phyloP scores from a whole-genome alignment of 64 coral and sea anemone species.

The Montipora efflorescens region DNA sequence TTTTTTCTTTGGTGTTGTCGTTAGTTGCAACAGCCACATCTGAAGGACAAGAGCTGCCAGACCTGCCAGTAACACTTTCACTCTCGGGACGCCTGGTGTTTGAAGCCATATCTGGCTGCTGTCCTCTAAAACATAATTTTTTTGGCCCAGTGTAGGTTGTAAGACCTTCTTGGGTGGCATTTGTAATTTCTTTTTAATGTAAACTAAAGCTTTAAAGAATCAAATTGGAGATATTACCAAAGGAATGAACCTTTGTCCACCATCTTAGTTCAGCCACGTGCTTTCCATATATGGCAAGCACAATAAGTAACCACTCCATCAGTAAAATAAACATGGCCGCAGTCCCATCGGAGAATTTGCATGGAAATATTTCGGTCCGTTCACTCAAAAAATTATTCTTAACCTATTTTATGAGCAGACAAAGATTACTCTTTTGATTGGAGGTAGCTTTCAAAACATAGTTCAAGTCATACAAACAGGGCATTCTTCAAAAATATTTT shows the following conservation, averaged over 20 bases:
- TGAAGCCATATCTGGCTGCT: background rate
- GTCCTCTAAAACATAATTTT: background rate
- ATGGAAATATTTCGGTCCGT: background rate
- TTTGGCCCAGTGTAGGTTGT: background rate
- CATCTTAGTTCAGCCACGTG: background rate
- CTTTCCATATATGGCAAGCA: background rate
- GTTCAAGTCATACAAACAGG: background rate
- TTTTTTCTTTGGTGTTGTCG: background rate
- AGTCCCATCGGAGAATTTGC: slow-evolving; percentile 1
- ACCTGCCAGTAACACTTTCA: background rate
- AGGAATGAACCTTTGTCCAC: background rate
- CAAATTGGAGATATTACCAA: background rate
- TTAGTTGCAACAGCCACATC: background rate
- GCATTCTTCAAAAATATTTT: slow-evolving; percentile 2
- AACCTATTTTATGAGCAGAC: slow-evolving; percentile 1
- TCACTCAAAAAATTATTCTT: slow-evolving; percentile 1
- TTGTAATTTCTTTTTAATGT: background rate
- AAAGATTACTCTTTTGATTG: slow-evolving; percentile 9
- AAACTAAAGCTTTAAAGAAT: slow-evolving; percentile 1
- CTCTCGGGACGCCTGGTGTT: background rate
- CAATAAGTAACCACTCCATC: background rate
- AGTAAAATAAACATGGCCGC: background rate
- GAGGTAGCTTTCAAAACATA: background rate
- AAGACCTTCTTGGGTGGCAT: slow-evolving; percentile 5
- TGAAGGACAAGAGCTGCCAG: background rate